phyloP scores from a whole-genome alignment of 2,888 invertebrate species.

The Aphidoletes aphidimyza region DNA sequence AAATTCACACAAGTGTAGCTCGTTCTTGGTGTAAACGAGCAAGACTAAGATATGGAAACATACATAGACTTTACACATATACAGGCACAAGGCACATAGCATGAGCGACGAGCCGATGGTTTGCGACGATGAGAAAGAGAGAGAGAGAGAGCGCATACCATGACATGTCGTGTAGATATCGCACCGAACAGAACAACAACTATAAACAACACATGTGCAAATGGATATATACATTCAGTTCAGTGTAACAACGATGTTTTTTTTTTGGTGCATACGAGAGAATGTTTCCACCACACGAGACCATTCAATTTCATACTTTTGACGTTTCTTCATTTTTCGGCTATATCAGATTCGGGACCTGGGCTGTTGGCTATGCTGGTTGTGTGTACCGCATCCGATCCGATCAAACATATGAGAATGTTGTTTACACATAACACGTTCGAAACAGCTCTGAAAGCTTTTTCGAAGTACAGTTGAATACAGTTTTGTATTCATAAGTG shows the following conservation, averaged over 20 bases:
- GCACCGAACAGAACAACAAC: too few species aligned
- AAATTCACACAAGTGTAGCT: slow-evolving; percentile 52
- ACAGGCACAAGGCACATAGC: not conserved
- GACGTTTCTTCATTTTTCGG: slow-evolving; percentile 5
- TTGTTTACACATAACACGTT: not conserved
- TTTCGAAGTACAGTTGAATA: not conserved
- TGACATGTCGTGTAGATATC: not conserved
- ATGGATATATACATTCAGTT: not conserved
- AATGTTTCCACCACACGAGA: not conserved
- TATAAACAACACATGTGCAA: slow-evolving; percentile 47
- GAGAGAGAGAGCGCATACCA: not conserved
- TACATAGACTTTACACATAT: not conserved
- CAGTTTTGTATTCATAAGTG: not conserved
- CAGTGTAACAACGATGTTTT: not conserved
- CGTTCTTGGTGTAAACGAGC: too few species aligned
- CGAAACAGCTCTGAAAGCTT: not conserved
- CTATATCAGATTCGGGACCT: not conserved
- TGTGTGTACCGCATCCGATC: not conserved
- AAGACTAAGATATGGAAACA: not conserved
- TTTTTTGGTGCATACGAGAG: not conserved
- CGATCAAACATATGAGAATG: not conserved
- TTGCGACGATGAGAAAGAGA: too few species aligned
- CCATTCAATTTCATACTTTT: not conserved
- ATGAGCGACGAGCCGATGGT: too few species aligned
- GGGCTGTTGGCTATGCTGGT: not conserved